Conservation (phyloP, 1,140 invertebrate genomes). For the Drosophila navojoa region DNA sequence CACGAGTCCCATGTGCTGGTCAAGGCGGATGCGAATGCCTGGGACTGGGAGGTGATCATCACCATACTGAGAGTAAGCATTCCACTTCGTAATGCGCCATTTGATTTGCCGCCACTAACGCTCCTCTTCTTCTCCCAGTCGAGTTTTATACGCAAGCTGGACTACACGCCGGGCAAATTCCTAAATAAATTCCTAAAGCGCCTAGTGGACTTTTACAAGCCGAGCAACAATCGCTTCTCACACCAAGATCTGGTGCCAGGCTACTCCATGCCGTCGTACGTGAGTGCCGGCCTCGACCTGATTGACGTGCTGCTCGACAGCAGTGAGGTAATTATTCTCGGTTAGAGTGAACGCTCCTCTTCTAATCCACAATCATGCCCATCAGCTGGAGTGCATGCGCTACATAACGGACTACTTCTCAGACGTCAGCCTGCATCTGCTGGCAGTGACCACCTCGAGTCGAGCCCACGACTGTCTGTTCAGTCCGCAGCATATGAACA, state of each 20-base stretch:
- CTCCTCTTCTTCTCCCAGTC: conserved; percentile 42
- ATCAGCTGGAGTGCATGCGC: conserved; percentile 85
- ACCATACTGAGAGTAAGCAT: conserved; percentile 89
- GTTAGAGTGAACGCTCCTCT: too few species aligned
- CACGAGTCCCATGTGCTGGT: conserved; percentile 90
- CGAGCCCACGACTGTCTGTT: conserved; percentile 94
- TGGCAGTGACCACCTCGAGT: conserved; percentile 88
- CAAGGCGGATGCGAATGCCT: conserved; percentile 88
- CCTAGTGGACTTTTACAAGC: conserved; percentile 94
- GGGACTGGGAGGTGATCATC: conserved; percentile 94
- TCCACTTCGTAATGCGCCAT: conserved; percentile 1
- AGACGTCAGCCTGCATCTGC: conserved; percentile 91
- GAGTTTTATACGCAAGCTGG: conserved; percentile 86
- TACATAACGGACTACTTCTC: conserved; percentile 91
- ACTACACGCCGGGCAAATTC: conserved; percentile 90
- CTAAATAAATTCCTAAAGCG: conserved; percentile 92
- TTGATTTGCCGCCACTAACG: not conserved
- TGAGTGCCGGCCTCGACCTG: conserved; percentile 90
- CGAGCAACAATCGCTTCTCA: conserved; percentile 93
- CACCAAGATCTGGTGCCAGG: conserved; percentile 86
- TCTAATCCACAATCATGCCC: too few species aligned
- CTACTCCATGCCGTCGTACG: conserved; percentile 86
- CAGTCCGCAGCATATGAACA: conserved; percentile 93
- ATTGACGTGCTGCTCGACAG: conserved; percentile 89
- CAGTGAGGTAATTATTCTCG: conserved; percentile 84